Evolutionary conservation across 2,888 invertebrate species (phyloP).

Genomic region (Luffia ferchaultella): DNA sequence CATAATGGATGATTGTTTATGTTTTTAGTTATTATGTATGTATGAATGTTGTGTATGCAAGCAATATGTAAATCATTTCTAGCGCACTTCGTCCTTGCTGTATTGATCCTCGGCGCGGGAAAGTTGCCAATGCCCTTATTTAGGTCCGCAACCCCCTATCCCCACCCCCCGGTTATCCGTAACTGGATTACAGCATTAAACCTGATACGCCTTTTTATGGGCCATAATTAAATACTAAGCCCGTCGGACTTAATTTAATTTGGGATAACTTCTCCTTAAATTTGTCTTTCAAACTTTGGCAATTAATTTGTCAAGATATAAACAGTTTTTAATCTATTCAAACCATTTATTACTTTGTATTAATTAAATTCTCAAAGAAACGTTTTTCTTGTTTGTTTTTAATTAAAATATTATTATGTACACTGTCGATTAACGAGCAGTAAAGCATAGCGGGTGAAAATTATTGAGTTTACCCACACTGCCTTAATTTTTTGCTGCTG

Average conservation of each 20-base stretch:
- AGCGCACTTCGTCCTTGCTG: neutral
- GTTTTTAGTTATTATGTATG: too few species aligned
- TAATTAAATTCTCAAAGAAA: neutral
- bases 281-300: neutral
- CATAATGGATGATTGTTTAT: too few species aligned
- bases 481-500: too few species aligned
- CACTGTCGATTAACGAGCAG: too few species aligned
- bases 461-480: too few species aligned
- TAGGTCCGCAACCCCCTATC: neutral
- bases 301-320: neutral
- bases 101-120: neutral
- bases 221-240: neutral
- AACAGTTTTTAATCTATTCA: neutral
- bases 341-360: neutral
- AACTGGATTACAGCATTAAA: conserved; percentile 3
- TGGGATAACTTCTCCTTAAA: neutral
- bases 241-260: conserved; percentile 2
- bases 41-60: neutral
- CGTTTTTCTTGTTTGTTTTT: neutral
- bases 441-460: too few species aligned
- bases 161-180: neutral
- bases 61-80: neutral
- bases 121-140: conserved; percentile 4
- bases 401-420: neutral
- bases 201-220: conserved; percentile 4